phyloP scores from a whole-genome alignment of 1,140 invertebrate species.

The Aleiodes sp. region DNA sequence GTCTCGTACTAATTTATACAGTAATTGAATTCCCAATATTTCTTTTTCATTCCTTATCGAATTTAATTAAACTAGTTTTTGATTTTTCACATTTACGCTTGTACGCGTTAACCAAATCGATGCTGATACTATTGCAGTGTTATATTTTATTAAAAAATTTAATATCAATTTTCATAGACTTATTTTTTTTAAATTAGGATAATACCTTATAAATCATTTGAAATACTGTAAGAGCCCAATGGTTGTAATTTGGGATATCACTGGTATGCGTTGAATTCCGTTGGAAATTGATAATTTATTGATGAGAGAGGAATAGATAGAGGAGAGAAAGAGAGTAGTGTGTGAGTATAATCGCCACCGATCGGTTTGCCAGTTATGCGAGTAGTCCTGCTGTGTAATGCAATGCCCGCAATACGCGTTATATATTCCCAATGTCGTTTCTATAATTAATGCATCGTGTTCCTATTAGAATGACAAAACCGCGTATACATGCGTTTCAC shows the following conservation, averaged over 20 bases:
- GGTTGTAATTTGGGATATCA: slow-evolving; percentile 13
- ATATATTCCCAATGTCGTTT: slow-evolving; percentile 44
- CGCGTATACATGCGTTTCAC: slow-evolving; percentile 27
- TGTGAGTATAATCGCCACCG: slow-evolving; percentile 55
- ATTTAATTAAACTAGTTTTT: too few species aligned
- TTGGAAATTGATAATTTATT: slow-evolving; percentile 3
- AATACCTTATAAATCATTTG: slow-evolving; percentile 4
- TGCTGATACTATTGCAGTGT: too few species aligned
- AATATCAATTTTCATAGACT: neutral
- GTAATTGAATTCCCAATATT: too few species aligned
- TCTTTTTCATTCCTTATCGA: too few species aligned
- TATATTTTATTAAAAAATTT: too few species aligned
- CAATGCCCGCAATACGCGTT: slow-evolving; percentile 33
- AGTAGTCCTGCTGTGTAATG: slow-evolving; percentile 42
- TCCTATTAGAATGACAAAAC: slow-evolving; percentile 59
- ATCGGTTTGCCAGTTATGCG: slow-evolving; percentile 52
- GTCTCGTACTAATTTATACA: too few species aligned
- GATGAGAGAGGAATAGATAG: slow-evolving; percentile 7
- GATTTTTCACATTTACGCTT: too few species aligned
- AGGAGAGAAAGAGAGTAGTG: slow-evolving; percentile 55
- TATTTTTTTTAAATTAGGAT: neutral
- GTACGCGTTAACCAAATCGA: too few species aligned
- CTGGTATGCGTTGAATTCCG: slow-evolving; percentile 18
- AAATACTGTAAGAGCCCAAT: slow-evolving; percentile 2
- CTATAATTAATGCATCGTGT: slow-evolving; percentile 60